Conservation (phyloP, 2,797 vertebrate genomes). For the Tragopan temminckii region DNA sequence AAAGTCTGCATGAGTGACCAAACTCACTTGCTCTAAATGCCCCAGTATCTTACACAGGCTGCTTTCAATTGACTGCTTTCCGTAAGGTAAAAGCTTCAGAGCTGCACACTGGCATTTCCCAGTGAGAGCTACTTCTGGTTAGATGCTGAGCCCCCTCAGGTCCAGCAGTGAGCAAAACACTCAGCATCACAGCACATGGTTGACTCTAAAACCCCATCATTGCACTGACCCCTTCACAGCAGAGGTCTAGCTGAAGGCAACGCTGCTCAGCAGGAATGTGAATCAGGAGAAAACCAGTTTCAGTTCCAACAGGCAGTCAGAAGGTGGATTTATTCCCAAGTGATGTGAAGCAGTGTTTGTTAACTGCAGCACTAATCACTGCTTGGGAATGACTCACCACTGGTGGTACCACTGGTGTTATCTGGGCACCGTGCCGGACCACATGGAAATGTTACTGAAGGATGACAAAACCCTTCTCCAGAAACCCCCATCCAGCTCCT, state of each 20-base stretch:
- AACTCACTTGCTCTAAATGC: not conserved
- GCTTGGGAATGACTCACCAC: not conserved
- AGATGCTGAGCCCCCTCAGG: not conserved
- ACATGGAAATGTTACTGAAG: not conserved
- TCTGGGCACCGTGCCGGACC: not conserved
- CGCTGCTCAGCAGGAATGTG: not conserved
- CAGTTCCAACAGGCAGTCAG: conserved; percentile 17
- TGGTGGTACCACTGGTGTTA: rapidly evolving
- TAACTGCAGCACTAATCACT: not conserved
- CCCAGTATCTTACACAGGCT: not conserved
- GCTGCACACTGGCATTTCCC: not conserved
- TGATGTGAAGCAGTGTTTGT: not conserved
- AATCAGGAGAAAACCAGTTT: conserved; percentile 12
- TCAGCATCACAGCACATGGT: not conserved
- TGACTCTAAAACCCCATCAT: not conserved
- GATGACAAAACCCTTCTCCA: not conserved
- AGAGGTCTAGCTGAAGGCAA: not conserved
- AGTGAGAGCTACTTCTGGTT: not conserved
- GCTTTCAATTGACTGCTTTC: not conserved
- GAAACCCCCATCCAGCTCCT: not conserved
- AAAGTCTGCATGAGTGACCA: not conserved
- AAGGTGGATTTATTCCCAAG: not conserved
- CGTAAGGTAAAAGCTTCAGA: not conserved
- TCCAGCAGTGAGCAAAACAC: not conserved
- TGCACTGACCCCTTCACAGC: not conserved